phyloP scores from a whole-genome alignment of 2,113 vertebrate genomes.

The Nicator chloris region DNA sequence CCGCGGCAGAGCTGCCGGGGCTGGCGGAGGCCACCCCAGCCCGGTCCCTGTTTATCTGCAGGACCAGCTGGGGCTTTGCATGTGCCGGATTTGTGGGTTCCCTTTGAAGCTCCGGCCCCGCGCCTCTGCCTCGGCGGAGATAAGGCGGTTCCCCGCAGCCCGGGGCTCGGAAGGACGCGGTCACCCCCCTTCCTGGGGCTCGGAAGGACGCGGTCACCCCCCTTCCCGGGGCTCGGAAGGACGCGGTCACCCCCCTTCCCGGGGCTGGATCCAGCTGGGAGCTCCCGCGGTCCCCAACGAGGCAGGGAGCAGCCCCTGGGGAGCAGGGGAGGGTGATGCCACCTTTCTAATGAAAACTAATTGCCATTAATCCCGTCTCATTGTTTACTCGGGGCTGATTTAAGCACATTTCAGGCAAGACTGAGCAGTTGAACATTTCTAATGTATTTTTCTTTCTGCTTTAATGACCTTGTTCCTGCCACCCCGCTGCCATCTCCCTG shows the following conservation, averaged over 20 bases:
- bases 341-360: conserved; percentile 43
- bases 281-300: not conserved
- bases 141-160: not conserved
- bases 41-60: not conserved
- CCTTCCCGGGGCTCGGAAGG: no score
- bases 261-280: not conserved
- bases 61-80: not conserved
- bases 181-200: no score
- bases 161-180: not conserved
- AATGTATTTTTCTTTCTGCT: conserved; percentile 58
- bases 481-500: not conserved
- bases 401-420: conserved; percentile 61
- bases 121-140: not conserved
- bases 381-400: conserved; percentile 59
- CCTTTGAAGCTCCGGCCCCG: conserved; percentile 59
- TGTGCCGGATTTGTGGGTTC: conserved; percentile 56
- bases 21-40: not conserved
- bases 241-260: no score
- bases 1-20: not conserved
- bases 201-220: not conserved
- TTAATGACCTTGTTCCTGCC: conserved; percentile 34
- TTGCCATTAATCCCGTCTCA: conserved; percentile 38
- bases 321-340: not conserved
- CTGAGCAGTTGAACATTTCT: conserved; percentile 50
- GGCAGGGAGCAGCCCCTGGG: not conserved